These are phyloP conservation scores for Lineus longissimus DNA, from an alignment of 1,140 invertebrate species.

Conservation along the genomic window DNA sequence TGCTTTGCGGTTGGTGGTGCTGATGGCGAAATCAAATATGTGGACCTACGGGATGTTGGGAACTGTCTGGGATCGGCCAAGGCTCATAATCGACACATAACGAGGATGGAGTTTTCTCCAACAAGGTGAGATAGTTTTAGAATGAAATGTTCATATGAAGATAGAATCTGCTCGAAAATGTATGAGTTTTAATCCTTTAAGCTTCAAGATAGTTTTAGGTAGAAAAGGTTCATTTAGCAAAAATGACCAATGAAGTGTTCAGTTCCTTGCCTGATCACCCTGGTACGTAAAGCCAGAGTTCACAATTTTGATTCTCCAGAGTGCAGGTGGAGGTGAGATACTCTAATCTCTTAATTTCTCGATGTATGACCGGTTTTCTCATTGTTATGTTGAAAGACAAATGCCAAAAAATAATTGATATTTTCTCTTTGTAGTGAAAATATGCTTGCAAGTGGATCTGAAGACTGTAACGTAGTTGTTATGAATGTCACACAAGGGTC, in stretches of 20 bases:
- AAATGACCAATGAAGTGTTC: no score
- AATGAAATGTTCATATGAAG: neutral
- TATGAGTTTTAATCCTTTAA: no score
- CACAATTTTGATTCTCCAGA: no score
- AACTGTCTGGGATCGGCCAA: constrained; percentile 14
- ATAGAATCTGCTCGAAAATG: neutral
- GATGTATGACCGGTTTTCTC: no score
- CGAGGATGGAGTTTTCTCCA: constrained; percentile 21
- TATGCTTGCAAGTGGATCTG: constrained; percentile 27
- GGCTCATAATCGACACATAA: constrained; percentile 22
- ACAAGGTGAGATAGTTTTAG: constrained; percentile 17
- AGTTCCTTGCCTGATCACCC: no score
- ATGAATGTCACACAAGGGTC: constrained; percentile 8
- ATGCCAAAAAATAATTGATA: neutral
- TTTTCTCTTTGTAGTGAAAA: constrained; percentile 21
- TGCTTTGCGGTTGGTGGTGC: constrained; percentile 23
- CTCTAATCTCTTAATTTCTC: no score
- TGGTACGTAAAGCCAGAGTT: no score
- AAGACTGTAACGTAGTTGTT: constrained; percentile 27
- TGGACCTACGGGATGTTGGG: constrained; percentile 20
- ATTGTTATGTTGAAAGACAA: neutral
- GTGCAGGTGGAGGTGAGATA: no score
- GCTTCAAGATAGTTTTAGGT: no score
- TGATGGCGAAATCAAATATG: constrained; percentile 25
- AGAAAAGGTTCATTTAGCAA: no score